Evolutionary conservation across 2,113 vertebrate species (phyloP), one percentile per base, ranked within the genome.

Genomic region (Callaeas wilsoni): DNA sequence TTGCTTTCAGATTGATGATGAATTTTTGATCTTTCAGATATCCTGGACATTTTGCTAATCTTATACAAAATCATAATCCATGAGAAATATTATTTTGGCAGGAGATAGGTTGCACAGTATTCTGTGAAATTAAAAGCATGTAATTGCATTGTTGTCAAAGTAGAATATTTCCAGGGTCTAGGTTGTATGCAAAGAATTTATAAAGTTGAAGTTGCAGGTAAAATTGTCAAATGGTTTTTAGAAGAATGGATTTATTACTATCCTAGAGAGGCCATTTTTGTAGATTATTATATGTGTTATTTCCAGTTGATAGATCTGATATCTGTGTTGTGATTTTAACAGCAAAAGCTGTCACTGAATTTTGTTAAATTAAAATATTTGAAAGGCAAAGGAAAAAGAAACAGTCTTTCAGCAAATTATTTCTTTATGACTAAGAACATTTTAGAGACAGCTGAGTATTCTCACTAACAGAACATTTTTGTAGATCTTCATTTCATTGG

Each of bases 11-110:
- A 75, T 52, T 92, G 33, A 74, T 56, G 27, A 52, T 84, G 87
- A 87, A 81, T 49, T 91, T 97, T 92, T 85, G 8, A 12, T 84
- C 86, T 94, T 93, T 84, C 33, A 82, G 30, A 13, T 87, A 70
- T 42, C 53, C 55, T 35, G 69, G 26, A 62, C 23, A 68, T 95
- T 89, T 93, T 42, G 37, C 22, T 74, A 64, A 82, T 85, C 37
- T 86, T 52, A 90, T 3, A 35, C 5, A 92, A 94, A 87, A 53
- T 64, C 1, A 2, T 20, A 88, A 56, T 75, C 47, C 12, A 15
- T 46, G 19, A 29, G 70, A 79, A 67, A 52, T 57, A 82, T 29
- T 59, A 44, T 68, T 86, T 90, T 93, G 23, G 10, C 30, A 70
- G n/a, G 46, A 81, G 15, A 4, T 68, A 22, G 74, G 30, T 82